Conservation (phyloP, 2,797 vertebrate genomes). For the Scleropages formosus region DNA sequence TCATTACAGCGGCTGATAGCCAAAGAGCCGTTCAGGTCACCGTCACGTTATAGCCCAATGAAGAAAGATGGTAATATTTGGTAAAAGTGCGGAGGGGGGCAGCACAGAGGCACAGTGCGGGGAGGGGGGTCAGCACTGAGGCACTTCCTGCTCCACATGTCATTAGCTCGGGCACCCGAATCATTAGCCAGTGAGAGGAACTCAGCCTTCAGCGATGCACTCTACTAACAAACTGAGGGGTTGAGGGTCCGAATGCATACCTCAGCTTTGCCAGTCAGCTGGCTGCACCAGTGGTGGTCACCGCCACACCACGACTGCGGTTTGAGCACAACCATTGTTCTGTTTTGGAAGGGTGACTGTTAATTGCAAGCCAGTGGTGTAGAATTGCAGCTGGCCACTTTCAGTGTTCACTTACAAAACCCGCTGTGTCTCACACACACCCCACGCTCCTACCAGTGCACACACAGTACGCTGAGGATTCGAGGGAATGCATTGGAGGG, state of each 20-base stretch:
- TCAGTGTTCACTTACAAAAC: no score
- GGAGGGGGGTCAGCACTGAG: conserved; percentile 26
- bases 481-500: no score
- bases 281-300: background rate
- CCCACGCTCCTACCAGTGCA: no score
- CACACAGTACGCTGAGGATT: no score
- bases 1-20: background rate
- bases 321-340: no score
- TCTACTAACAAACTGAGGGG: background rate
- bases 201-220: conserved; percentile 33
- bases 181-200: conserved; percentile 42
- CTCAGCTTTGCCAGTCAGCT: background rate
- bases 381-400: background rate
- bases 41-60: background rate
- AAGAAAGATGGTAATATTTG: background rate
- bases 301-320: no score
- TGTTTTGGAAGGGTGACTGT: background rate
- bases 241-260: no score
- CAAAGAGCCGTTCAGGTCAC: background rate
- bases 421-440: no score
- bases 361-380: background rate
- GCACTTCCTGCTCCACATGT: conserved; percentile 27
- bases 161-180: conserved; percentile 32
- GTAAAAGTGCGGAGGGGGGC: background rate
- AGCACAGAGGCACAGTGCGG: conserved; percentile 16